Percentiles rank a stretch among this genome's conserved stretches.
Evolutionary conservation across 2,113 vertebrate genomes (phyloP).

Genomic region (Saguinus midas): DNA sequence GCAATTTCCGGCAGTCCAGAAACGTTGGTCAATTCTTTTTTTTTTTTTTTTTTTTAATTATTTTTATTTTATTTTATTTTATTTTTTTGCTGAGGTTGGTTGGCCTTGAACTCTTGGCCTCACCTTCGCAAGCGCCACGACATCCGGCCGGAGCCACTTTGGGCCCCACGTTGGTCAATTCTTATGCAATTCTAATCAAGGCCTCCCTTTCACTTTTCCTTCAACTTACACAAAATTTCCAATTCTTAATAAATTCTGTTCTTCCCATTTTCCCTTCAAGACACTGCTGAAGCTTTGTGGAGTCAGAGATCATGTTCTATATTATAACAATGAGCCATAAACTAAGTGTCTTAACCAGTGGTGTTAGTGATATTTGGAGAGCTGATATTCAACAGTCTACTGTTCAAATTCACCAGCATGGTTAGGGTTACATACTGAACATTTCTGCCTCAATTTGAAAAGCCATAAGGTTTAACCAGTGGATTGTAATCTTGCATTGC

Average conservation of each 20-base stretch:
- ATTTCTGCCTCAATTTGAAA: not conserved
- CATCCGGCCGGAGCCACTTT: too few species aligned
- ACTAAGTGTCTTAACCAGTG: not conserved
- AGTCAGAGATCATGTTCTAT: not conserved
- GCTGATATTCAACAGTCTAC: not conserved
- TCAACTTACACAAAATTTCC: not conserved
- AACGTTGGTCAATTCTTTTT: not conserved
- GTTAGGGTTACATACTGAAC: not conserved
- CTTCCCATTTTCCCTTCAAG: not conserved
- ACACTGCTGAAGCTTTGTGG: not conserved
- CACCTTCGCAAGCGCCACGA: too few species aligned
- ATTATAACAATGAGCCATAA: not conserved
- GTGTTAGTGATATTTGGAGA: not conserved
- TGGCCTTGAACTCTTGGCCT: too few species aligned
- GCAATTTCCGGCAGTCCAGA: not conserved
- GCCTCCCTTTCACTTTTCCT: not conserved
- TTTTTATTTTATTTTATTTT: too few species aligned
- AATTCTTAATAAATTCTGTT: not conserved
- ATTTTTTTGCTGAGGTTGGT: too few species aligned
- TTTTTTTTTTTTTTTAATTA: too few species aligned
- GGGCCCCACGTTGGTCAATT: not conserved
- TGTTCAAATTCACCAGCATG: not conserved
- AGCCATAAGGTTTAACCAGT: not conserved
- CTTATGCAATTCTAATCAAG: not conserved
- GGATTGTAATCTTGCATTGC: not conserved